Conservation (phyloP, 2,888 invertebrate genomes). For the Ptychoptera contaminata region DNA sequence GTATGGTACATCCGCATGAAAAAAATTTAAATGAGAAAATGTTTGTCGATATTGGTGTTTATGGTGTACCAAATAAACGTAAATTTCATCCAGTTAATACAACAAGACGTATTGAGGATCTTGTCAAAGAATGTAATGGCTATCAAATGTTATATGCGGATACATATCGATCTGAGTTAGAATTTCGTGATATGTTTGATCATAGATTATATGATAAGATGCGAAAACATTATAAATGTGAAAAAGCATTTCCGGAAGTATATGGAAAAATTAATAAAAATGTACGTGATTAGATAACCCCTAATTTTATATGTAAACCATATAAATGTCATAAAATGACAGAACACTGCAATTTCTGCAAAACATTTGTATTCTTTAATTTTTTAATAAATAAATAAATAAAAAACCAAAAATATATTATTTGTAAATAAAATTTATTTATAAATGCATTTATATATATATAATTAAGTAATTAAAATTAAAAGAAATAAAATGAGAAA, state of each 20-base stretch:
- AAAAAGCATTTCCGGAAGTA: constrained; percentile 61
- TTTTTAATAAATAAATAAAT: too few relatives aligned
- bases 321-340: too few relatives aligned
- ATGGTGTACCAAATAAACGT: constrained; percentile 52
- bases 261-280: constrained; percentile 55
- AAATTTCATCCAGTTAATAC: constrained; percentile 45
- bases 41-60: constrained; percentile 69
- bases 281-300: constrained; percentile 35
- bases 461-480: too few relatives aligned
- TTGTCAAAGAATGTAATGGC: constrained; percentile 48
- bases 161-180: constrained; percentile 53
- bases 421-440: too few relatives aligned
- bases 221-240: constrained; percentile 41
- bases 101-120: constrained; percentile 51
- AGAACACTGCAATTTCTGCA: too few relatives aligned
- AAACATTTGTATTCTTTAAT: too few relatives aligned
- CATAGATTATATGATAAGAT: constrained; percentile 55
- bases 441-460: too few relatives aligned
- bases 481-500: too few relatives aligned
- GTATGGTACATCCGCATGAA: constrained; percentile 47
- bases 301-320: too few relatives aligned
- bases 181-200: constrained; percentile 69
- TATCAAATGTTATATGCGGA: constrained; percentile 80
- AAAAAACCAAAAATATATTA: too few relatives aligned
- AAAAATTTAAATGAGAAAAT: constrained; percentile 28